phyloP scores from a whole-genome alignment of 2,888 invertebrate genomes.

The Macrophya annulata region DNA sequence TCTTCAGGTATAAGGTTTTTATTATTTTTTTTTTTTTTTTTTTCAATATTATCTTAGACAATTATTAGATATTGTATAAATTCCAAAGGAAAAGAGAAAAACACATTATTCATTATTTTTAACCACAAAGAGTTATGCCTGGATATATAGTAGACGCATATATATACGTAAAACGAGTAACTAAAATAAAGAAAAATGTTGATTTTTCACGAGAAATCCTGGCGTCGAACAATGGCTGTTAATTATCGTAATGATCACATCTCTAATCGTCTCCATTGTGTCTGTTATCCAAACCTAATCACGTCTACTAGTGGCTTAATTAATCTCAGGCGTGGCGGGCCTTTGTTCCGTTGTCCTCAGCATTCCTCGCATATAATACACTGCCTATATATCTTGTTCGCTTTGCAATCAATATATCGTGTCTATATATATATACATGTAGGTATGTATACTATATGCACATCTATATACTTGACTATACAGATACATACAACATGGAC shows the following conservation, averaged over 20 bases:
- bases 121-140: not conserved
- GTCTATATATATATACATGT: not conserved
- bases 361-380: constrained; percentile 21
- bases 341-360: constrained; percentile 48
- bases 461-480: not conserved
- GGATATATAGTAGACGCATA: too few relatives aligned
- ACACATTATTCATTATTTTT: not conserved
- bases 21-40: too few relatives aligned
- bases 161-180: not conserved
- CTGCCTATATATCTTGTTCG: not conserved
- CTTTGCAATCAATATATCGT: not conserved
- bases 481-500: not conserved
- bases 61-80: not conserved
- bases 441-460: not conserved
- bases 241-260: constrained; percentile 51
- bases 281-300: constrained; percentile 45
- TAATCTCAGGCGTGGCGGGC: constrained; percentile 44
- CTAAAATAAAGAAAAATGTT: constrained; percentile 27
- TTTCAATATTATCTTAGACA: not conserved
- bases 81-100: not conserved
- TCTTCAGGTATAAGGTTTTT: too few relatives aligned
- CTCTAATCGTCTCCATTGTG: constrained; percentile 44
- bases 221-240: constrained; percentile 42
- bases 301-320: constrained; percentile 41
- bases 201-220: constrained; percentile 15